Percentiles rank a stretch among this genome's conserved stretches.
phyloP scores from a whole-genome alignment of 2,888 invertebrate species.

The Caenorhabditis sp. region DNA sequence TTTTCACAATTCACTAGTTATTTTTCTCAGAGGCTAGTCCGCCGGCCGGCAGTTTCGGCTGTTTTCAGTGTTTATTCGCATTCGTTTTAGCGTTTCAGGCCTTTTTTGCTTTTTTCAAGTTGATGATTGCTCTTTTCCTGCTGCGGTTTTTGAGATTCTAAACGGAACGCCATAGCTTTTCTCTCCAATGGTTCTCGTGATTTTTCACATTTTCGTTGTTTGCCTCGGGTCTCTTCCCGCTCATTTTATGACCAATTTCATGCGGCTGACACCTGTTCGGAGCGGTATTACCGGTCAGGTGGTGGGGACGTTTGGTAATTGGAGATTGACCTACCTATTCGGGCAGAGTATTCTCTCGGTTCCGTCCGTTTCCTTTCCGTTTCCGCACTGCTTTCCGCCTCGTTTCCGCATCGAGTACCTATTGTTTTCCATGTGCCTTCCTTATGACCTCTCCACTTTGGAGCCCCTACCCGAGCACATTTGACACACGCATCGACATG shows the following conservation, averaged over 20 bases:
- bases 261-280: background rate
- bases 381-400: background rate
- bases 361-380: background rate
- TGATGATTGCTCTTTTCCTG: too few relatives aligned
- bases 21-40: too few relatives aligned
- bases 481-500: constrained; percentile 4
- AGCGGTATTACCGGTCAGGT: constrained; percentile 7
- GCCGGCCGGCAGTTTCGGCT: too few relatives aligned
- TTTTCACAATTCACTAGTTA: too few relatives aligned
- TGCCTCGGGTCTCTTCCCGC: background rate
- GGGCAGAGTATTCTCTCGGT: background rate
- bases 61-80: too few relatives aligned
- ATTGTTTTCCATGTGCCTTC: constrained; percentile 6
- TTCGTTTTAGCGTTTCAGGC: too few relatives aligned
- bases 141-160: too few relatives aligned
- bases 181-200: too few relatives aligned
- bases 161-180: too few relatives aligned
- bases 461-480: constrained; percentile 5
- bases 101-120: too few relatives aligned
- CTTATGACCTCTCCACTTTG: constrained; percentile 4
- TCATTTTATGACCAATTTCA: constrained; percentile 1
- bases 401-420: constrained; percentile 2
- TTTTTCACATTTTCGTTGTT: background rate
- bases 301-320: background rate
- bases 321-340: constrained; percentile 9